Percentiles rank a stretch among this genome's conserved stretches.
Conservation (phyloP, 2,888 invertebrate genomes). For the Drosophila borealis region DNA sequence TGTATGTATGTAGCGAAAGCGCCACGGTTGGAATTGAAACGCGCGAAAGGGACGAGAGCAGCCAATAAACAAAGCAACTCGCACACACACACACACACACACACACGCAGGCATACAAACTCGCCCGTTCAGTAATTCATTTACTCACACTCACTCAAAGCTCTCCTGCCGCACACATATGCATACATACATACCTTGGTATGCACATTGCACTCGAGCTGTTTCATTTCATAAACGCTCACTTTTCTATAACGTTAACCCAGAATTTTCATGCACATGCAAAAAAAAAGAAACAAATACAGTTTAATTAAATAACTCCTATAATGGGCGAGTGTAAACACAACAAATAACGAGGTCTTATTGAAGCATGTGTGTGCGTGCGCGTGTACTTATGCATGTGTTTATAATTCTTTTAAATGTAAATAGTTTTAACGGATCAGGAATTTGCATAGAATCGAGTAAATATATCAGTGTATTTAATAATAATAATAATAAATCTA, state of each 20-base stretch:
- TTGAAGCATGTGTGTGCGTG: not conserved
- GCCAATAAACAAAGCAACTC: slow-evolving; percentile 45
- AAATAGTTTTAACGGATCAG: slow-evolving; percentile 6
- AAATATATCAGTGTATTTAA: slow-evolving; percentile 15
- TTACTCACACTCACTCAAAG: slow-evolving; percentile 1
- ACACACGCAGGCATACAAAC: not conserved
- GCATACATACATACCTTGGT: not conserved
- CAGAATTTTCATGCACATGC: slow-evolving; percentile 6
- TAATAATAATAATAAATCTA: slow-evolving; percentile 40
- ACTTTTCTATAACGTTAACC: slow-evolving; percentile 6
- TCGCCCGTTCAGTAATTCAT: slow-evolving; percentile 5
- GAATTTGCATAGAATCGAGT: slow-evolving; percentile 8
- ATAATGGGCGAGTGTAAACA: slow-evolving; percentile 5
- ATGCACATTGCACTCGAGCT: slow-evolving; percentile 18
- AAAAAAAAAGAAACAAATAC: not conserved
- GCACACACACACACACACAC: slow-evolving; percentile 1
- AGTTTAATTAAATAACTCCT: slow-evolving; percentile 12
- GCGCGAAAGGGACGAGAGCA: slow-evolving; percentile 41
- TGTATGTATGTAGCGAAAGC: slow-evolving; percentile 23
- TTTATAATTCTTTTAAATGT: slow-evolving; percentile 1
- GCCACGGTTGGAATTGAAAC: slow-evolving; percentile 60
- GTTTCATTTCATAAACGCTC: slow-evolving; percentile 6
- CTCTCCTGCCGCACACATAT: slow-evolving; percentile 10
- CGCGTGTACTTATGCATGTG: not conserved
- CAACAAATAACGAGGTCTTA: not conserved